These are phyloP conservation scores for Drosophila malerkotliana DNA, from an alignment of 1,140 invertebrate species.

Conservation along the genomic window DNA sequence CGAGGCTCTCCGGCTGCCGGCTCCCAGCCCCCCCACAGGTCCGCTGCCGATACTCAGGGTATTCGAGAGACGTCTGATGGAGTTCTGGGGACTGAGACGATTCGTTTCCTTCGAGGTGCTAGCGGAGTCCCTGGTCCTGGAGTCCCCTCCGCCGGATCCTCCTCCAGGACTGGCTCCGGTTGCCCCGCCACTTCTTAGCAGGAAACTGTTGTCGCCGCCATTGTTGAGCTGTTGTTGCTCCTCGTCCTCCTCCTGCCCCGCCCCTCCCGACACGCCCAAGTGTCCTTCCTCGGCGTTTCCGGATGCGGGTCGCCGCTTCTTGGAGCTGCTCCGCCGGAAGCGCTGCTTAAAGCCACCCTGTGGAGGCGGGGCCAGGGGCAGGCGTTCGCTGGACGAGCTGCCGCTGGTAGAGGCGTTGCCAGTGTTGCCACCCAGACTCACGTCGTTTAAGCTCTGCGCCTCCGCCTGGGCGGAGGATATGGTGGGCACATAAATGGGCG, in stretches of 20 bases:
- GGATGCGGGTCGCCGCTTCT: slow-evolving; percentile 45
- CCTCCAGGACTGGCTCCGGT: neutral
- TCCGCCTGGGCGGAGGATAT: slow-evolving; percentile 65
- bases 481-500: slow-evolving; percentile 77
- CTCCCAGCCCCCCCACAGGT: slow-evolving; percentile 12
- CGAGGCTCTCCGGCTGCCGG: slow-evolving; percentile 70
- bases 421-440: slow-evolving; percentile 30
- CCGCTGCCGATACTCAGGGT: slow-evolving; percentile 72
- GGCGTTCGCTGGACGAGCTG: slow-evolving; percentile 65
- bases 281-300: neutral
- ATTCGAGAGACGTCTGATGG: slow-evolving; percentile 84
- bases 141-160: neutral
- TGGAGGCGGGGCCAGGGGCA: slow-evolving; percentile 44
- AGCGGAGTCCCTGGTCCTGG: neutral
- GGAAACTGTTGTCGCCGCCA: slow-evolving; percentile 65
- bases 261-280: neutral
- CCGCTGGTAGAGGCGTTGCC: slow-evolving; percentile 53
- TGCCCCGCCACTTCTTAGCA: slow-evolving; percentile 27
- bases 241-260: slow-evolving; percentile 47
- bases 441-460: slow-evolving; percentile 54
- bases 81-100: slow-evolving; percentile 89
- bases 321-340: slow-evolving; percentile 76
- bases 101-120: slow-evolving; percentile 86
- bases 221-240: slow-evolving; percentile 69
- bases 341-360: slow-evolving; percentile 76